Conservation (phyloP, 2,888 invertebrate species). For the Sesamia inferens region DNA sequence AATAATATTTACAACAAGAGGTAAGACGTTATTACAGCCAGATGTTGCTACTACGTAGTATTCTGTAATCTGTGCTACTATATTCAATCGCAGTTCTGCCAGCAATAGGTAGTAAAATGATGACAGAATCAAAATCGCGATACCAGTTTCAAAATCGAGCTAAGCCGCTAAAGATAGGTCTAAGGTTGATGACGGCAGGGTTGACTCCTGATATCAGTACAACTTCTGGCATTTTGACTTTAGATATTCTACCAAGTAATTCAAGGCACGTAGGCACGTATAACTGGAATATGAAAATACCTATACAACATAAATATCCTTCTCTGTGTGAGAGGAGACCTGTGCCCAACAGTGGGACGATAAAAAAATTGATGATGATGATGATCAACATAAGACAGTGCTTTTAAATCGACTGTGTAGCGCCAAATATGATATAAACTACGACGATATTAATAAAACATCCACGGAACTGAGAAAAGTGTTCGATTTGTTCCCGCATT, state of each 20-base stretch:
- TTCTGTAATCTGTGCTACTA: no score
- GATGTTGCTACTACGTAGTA: background rate
- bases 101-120: background rate
- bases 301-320: background rate
- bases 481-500: background rate
- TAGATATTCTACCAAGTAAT: background rate
- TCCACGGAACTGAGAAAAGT: background rate
- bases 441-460: background rate
- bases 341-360: no score
- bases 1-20: background rate
- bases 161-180: background rate
- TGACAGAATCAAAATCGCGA: background rate
- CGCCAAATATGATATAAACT: background rate
- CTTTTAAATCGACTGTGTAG: background rate
- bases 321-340: no score
- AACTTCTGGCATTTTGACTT: background rate
- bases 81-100: background rate
- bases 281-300: background rate
- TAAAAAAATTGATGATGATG: no score
- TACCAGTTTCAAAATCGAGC: background rate
- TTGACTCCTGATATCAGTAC: background rate
- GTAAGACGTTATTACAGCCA: background rate
- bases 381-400: background rate
- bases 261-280: background rate
- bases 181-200: no score